Percentiles rank a stretch among this genome's conserved stretches.
These are phyloP conservation scores for Trachymyrmex cornetzi DNA, from an alignment of 1,140 invertebrate genomes.

Conservation along the genomic window DNA sequence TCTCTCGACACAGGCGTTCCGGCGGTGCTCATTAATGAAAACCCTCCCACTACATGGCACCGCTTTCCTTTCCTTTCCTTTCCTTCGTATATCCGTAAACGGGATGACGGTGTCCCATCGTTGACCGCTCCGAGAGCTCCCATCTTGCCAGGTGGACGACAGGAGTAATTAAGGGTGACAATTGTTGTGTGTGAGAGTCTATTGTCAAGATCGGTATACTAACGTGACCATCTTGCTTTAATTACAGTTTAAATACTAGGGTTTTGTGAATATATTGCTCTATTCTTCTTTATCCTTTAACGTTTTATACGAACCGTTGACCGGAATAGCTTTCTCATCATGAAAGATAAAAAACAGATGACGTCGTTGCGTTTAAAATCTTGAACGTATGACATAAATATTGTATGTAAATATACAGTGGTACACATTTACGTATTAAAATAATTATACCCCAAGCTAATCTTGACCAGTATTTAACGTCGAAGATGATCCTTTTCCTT, in stretches of 20 bases:
- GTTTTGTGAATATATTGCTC: background rate
- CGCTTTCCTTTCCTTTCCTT: constrained; percentile 19
- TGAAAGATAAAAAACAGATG: background rate
- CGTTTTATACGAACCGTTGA: background rate
- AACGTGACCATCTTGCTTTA: constrained; percentile 37
- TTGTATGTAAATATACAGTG: background rate
- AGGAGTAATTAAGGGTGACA: constrained; percentile 15
- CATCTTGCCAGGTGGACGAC: constrained; percentile 39
- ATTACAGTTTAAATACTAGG: constrained; percentile 19
- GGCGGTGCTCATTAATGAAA: constrained; percentile 59
- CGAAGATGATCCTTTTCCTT: too few relatives aligned
- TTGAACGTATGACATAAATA: background rate
- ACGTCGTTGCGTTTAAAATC: constrained; percentile 2
- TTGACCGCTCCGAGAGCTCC: background rate
- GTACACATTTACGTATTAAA: background rate
- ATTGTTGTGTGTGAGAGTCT: constrained; percentile 35
- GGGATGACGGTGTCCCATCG: constrained; percentile 37
- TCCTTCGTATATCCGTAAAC: constrained; percentile 32
- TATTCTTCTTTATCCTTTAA: background rate
- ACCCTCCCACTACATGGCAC: background rate
- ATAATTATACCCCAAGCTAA: background rate
- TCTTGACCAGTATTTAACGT: background rate
- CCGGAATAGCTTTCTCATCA: background rate
- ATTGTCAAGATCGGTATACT: background rate
- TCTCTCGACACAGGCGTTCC: constrained; percentile 11